A percentile compares a stretch with the other conserved stretches of the same genome.
Evolutionary conservation across 2,888 invertebrate genomes (phyloP).

Genomic region (Scaptomyza parva): DNA sequence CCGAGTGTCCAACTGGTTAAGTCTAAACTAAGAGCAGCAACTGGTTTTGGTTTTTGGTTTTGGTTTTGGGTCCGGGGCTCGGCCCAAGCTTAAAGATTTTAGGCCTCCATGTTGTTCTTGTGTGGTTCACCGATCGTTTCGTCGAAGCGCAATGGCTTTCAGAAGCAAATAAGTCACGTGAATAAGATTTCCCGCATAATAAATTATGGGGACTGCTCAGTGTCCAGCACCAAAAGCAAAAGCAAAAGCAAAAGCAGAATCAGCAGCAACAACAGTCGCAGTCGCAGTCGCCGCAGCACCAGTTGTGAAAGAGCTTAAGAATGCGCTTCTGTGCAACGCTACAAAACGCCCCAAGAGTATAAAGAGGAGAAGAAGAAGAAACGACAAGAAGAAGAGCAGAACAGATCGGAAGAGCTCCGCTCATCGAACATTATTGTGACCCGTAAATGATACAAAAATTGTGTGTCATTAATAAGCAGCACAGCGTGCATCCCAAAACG

Average conservation of each 20-base stretch:
- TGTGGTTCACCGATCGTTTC: slow-evolving; percentile 54
- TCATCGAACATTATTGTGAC: slow-evolving; percentile 73
- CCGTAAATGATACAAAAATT: slow-evolving; percentile 83
- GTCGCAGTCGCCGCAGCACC: slow-evolving; percentile 1
- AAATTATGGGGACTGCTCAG: slow-evolving; percentile 78
- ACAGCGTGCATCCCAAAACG: slow-evolving; percentile 62
- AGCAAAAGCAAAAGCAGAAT: slow-evolving; percentile 6
- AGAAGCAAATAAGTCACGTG: slow-evolving; percentile 84
- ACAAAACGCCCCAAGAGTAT: slow-evolving; percentile 16
- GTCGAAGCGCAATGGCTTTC: slow-evolving; percentile 56
- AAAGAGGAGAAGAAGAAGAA: not conserved
- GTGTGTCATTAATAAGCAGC: slow-evolving; percentile 81
- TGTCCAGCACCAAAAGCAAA: slow-evolving; percentile 19
- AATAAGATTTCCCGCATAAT: slow-evolving; percentile 83
- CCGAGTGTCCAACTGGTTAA: slow-evolving; percentile 31
- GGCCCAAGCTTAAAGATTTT: slow-evolving; percentile 7
- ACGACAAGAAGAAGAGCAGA: slow-evolving; percentile 3
- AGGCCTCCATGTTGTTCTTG: slow-evolving; percentile 47
- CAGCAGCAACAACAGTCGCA: slow-evolving; percentile 1
- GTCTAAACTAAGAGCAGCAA: slow-evolving; percentile 18
- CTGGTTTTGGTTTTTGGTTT: not conserved
- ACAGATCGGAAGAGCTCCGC: slow-evolving; percentile 32
- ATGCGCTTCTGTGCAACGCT: slow-evolving; percentile 78
- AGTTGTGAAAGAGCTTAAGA: slow-evolving; percentile 59
- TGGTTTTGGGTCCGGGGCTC: slow-evolving; percentile 4